A percentile compares a stretch with the other conserved stretches of the same genome.
phyloP scores from a whole-genome alignment of 2,113 vertebrate species.

The Mustela nigripes region DNA sequence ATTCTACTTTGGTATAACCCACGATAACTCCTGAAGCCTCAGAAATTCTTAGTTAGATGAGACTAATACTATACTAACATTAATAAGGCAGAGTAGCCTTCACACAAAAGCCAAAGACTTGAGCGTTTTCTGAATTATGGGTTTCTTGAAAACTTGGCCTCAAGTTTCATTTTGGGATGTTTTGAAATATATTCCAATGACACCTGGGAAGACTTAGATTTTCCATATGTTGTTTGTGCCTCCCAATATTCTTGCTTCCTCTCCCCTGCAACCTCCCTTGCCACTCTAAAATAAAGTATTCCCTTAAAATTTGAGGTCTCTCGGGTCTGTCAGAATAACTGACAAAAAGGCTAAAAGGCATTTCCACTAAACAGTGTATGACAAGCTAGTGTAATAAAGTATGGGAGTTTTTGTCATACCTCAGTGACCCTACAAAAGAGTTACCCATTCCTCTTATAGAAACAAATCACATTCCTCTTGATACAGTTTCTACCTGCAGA shows the following conservation, averaged over 20 bases:
- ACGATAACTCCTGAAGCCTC: accelerated
- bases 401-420: background rate
- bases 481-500: background rate
- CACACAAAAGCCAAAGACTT: background rate
- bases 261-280: too few relatives aligned
- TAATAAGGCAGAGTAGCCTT: background rate
- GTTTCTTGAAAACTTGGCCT: background rate
- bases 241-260: background rate
- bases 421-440: conserved; percentile 31
- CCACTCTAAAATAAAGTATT: background rate
- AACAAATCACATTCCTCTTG: background rate
- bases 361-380: background rate
- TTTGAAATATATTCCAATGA: background rate
- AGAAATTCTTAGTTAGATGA: background rate
- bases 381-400: background rate
- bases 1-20: too few relatives aligned
- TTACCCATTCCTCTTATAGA: background rate
- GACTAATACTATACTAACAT: background rate
- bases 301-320: background rate
- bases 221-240: accelerated
- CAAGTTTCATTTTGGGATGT: background rate
- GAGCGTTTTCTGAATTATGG: background rate
- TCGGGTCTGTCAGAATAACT: conserved; percentile 11
- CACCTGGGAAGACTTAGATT: background rate
- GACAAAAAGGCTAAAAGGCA: background rate